These are phyloP conservation scores for Tetramorium simillimum DNA, from an alignment of 1,140 invertebrate species.

Conservation along the genomic window DNA sequence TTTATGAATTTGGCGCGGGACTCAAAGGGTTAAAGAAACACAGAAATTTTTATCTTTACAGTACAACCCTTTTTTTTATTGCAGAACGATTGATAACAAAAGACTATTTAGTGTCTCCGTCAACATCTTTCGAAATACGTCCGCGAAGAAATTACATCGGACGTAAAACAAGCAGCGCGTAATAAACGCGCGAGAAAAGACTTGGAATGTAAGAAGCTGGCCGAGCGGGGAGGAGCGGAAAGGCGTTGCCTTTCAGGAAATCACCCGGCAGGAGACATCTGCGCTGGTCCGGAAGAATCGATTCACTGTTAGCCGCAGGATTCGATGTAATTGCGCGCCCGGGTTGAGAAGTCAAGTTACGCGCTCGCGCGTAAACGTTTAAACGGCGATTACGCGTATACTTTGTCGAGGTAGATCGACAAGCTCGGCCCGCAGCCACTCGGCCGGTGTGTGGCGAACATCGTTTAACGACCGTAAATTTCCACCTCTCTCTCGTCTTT, in stretches of 20 bases:
- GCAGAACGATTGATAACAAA: not conserved
- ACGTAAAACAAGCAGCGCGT: not conserved
- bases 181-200: not conserved
- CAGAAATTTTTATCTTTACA: too few relatives aligned
- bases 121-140: not conserved
- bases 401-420: slow-evolving; percentile 63
- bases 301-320: slow-evolving; percentile 23
- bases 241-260: not conserved
- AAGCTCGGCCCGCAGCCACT: slow-evolving; percentile 5
- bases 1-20: too few relatives aligned
- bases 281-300: slow-evolving; percentile 7
- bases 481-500: slow-evolving; percentile 40
- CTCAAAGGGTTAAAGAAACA: too few relatives aligned
- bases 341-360: slow-evolving; percentile 47
- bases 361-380: slow-evolving; percentile 57
- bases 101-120: not conserved
- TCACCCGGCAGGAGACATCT: not conserved
- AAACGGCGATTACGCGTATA: slow-evolving; percentile 57
- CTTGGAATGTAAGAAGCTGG: not conserved
- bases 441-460: slow-evolving; percentile 20
- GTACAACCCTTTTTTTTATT: not conserved
- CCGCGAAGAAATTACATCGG: too few relatives aligned
- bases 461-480: slow-evolving; percentile 66
- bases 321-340: slow-evolving; percentile 50
- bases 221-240: not conserved